A percentile compares a stretch with the other conserved stretches of the same genome.
Conservation (phyloP, 2,797 vertebrate genomes). For the Hoplostethus atlanticus region DNA sequence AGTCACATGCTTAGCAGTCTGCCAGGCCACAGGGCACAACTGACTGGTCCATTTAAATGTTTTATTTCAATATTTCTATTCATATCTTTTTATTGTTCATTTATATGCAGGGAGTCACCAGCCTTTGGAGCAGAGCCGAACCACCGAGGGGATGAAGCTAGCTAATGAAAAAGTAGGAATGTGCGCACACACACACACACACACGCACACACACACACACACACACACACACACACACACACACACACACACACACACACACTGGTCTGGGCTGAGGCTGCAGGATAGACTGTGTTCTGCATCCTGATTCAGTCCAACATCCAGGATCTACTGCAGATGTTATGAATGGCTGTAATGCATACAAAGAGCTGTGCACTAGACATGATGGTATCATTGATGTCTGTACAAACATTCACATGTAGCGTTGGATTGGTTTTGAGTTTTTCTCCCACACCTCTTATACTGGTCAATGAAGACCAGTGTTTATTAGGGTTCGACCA, state of each 20-base stretch:
- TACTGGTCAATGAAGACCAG: no score
- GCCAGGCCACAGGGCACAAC: neutral
- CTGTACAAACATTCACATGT: no score
- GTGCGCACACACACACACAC: conserved; percentile 8
- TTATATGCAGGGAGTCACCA: conserved; percentile 62
- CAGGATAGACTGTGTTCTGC: conserved; percentile 32
- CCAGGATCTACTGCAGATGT: neutral
- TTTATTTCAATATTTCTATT: conserved; percentile 26
- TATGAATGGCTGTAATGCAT: neutral
- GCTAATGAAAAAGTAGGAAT: conserved; percentile 59
- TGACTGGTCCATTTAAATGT: neutral
- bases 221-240: conserved; percentile 32
- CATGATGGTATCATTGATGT: no score
- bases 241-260: conserved; percentile 13
- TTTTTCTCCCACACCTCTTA: no score
- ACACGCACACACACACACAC: conserved; percentile 20
- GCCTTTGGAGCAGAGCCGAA: conserved; percentile 61
- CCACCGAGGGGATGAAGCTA: conserved; percentile 49
- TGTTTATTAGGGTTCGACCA: no score
- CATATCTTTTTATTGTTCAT: conserved; percentile 41
- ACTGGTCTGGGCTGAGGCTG: neutral
- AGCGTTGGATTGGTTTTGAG: no score
- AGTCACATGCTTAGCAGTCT: conserved; percentile 1
- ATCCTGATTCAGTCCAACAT: conserved; percentile 31
- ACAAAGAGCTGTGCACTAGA: neutral